A percentile compares a stretch with the other conserved stretches of the same genome.
Evolutionary conservation across 2,888 invertebrate genomes (phyloP).

Genomic region (Tanypteryx hageni): DNA sequence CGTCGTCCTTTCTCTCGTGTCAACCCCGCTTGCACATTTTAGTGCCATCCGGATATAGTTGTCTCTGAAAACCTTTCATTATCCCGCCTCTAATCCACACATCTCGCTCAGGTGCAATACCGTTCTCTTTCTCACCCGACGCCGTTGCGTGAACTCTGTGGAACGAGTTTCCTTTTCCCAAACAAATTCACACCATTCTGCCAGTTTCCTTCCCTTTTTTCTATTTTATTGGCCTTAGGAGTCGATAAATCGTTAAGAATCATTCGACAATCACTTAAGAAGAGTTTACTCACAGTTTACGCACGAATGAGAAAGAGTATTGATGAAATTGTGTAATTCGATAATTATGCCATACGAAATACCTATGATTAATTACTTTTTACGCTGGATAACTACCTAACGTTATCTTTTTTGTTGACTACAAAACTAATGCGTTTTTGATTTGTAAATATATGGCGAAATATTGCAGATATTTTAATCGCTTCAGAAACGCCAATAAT

Average conservation of each 20-base stretch:
- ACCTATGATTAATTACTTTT: too few species aligned
- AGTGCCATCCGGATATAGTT: not conserved
- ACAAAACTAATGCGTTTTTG: too few species aligned
- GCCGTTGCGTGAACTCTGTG: not conserved
- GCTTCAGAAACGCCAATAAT: too few species aligned
- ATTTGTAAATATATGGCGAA: too few species aligned
- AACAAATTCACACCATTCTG: not conserved
- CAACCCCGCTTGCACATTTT: not conserved
- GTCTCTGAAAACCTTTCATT: slow-evolving; percentile 18
- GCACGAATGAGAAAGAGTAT: too few species aligned
- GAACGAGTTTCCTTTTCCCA: not conserved
- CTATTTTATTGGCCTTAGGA: not conserved
- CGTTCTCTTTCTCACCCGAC: not conserved
- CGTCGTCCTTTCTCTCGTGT: not conserved
- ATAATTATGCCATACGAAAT: too few species aligned
- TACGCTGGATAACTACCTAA: too few species aligned
- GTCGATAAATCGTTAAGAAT: not conserved
- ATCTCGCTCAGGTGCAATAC: not conserved
- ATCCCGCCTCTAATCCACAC: not conserved
- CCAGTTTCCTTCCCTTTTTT: not conserved
- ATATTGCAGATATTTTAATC: too few species aligned
- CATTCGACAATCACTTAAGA: not conserved
- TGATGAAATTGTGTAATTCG: too few species aligned
- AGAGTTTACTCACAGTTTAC: not conserved
- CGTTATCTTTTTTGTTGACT: too few species aligned